Evolutionary conservation across 2,113 vertebrate genomes (phyloP), one percentile per base, ranked within the genome.

Genomic region (Tetrax tetrax): DNA sequence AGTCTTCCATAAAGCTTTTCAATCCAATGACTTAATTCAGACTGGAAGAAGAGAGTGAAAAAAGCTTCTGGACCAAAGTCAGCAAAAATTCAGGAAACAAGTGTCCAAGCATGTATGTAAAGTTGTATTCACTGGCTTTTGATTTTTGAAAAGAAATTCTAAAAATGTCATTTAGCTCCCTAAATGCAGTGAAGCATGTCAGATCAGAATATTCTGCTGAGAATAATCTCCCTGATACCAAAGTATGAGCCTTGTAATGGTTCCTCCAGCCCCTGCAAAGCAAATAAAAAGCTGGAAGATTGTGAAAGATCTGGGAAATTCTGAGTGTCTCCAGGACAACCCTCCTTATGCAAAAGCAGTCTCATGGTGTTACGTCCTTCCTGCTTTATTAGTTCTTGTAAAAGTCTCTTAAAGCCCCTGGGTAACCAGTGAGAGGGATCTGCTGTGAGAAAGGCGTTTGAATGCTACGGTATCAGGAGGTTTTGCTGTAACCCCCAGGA

Each of bases 1-100:
- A 68, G 79, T 74, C 94, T 97, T 97, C 89, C 90, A 45, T 84
- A 96, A 93, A 97, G 93, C 86, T 90, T 94, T 96, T 90, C 90
- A 97, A 94, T 95, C 63, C 78, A 96, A 38, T 91, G 90, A 95
- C 95, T 96, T 88, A 97, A 87, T 74, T 97, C 95, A 84, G 66
- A 14, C 74, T 87, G 53, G 89, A 93, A 84, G 72, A 87, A 93
- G 63, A 94, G 83, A 93, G 80, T 89, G 60, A 92, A 96, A 96
- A 96, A 94, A 70, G 64, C 88, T 96, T 92, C 91, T 98, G 95
- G 93, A 87, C 77, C 18, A 54, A 85, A 92, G 66, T 91, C 95
- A 96, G 92, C 80, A 92, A 69, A 69, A 94, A 93, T 91, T 95
- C 86, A 93, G 86, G 74, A 91, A 96, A 60, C 69, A 72, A 95